phyloP scores from a whole-genome alignment of 2,888 invertebrate species.

The Graphium colonna region DNA sequence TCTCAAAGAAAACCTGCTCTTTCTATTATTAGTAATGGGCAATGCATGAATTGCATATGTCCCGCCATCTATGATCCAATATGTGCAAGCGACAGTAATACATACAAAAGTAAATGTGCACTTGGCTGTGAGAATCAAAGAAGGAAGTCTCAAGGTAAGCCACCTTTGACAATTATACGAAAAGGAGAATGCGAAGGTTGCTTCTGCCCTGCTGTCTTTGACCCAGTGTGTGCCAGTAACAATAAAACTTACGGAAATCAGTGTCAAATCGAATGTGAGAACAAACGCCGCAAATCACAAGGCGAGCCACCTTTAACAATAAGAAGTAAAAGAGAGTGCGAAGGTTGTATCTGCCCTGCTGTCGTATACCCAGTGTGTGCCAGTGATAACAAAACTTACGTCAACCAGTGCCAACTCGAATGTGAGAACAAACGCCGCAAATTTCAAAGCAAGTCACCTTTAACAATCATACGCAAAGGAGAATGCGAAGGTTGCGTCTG shows the following conservation, averaged over 20 bases:
- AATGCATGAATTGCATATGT: constrained; percentile 18
- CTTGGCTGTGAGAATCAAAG: constrained; percentile 33
- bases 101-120: constrained; percentile 38
- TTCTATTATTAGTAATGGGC: constrained; percentile 6
- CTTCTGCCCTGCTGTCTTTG: constrained; percentile 7
- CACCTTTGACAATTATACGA: constrained; percentile 12
- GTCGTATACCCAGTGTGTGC: constrained; percentile 34
- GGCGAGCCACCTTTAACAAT: constrained; percentile 6
- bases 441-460: constrained; percentile 11
- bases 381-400: constrained; percentile 74
- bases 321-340: constrained; percentile 32
- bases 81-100: no score
- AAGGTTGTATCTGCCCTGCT: constrained; percentile 24
- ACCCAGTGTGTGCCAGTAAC: background rate
- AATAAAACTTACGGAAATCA: constrained; percentile 36
- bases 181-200: constrained; percentile 20
- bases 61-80: constrained; percentile 11
- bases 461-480: constrained; percentile 28
- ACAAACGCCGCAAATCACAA: constrained; percentile 10
- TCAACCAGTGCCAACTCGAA: constrained; percentile 50
- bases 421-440: constrained; percentile 27
- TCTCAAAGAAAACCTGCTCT: no score
- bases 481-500: constrained; percentile 31
- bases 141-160: constrained; percentile 1
- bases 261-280: constrained; percentile 37